Evolutionary conservation across 2,888 invertebrate genomes (phyloP).

Genomic region (Diaprepes abbreviatus): DNA sequence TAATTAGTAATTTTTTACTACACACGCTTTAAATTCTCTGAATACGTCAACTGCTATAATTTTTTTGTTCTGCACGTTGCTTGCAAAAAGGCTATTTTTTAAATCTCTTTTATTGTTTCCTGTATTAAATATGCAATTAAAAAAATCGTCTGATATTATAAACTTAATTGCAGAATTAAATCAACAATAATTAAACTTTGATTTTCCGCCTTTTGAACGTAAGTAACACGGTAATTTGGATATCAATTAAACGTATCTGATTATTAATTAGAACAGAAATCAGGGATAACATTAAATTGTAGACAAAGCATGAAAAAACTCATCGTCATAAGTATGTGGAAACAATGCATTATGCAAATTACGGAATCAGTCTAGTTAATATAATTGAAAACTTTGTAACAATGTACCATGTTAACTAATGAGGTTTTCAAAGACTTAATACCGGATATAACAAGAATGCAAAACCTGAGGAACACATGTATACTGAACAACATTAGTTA

Average conservation of each 20-base stretch:
- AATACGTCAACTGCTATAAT: constrained; percentile 6
- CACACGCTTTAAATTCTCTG: background rate
- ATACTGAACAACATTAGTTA: no score
- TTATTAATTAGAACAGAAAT: constrained; percentile 21
- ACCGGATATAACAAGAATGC: no score
- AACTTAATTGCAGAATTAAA: constrained; percentile 51
- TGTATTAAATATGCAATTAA: constrained; percentile 28
- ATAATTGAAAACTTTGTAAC: background rate
- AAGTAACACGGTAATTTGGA: constrained; percentile 22
- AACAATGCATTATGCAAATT: constrained; percentile 13
- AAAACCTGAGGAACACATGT: no score
- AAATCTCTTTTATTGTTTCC: constrained; percentile 27
- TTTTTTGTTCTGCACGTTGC: background rate
- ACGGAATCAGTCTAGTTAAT: background rate
- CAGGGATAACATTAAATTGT: constrained; percentile 5
- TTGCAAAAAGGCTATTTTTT: constrained; percentile 11
- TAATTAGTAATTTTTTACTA: constrained; percentile 2
- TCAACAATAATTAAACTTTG: constrained; percentile 42
- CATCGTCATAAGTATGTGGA: background rate
- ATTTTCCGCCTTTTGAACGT: constrained; percentile 31
- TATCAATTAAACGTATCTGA: constrained; percentile 31
- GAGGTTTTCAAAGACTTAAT: no score
- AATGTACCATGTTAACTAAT: no score
- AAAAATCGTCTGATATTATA: constrained; percentile 54
- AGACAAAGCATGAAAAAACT: constrained; percentile 2